Evolutionary conservation across 2,797 vertebrate genomes (phyloP), one percentile per base, ranked within the genome.

Genomic region (Brotogeris chrysoptera): DNA sequence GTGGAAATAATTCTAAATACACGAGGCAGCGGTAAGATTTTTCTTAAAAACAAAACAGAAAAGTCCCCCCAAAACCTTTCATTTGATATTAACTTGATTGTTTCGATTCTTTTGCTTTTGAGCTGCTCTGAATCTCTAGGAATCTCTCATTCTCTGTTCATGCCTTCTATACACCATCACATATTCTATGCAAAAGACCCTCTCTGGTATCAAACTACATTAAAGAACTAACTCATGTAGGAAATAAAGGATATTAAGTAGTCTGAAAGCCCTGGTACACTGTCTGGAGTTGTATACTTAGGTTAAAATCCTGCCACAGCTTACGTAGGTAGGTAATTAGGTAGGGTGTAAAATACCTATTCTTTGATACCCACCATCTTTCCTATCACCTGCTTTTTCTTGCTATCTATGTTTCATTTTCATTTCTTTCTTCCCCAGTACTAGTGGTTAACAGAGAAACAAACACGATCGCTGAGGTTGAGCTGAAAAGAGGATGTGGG

Each of bases 401-500:
- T 64, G 18, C 30, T 27, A 4, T 5, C 60, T 70, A 16, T 24
- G 4, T 81, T 74, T 80, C 65, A 36, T 80, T 57, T 28, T 30
- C 11, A 43, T 59, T 44, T n/a, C 28, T 39, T 32, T 52, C 34
- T 41, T 16, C 41, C 20, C 32, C 23, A 27, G 55, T 4, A 3
- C 47, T 16, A n/a, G 49, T 12, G 39, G 39, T 64, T 73, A 63
- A 30, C 78, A 80, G 57, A 80, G 81, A 49, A 71, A 18, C 0
- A 6, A 77, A 10, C n/a, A 44, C 0, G 0, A 9, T 25, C 1
- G 1, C 78, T 71, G 84, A 74, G 76, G 71, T 3, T 53, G 28
- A 50, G 68, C 69, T 53, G 4, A 38, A n/a, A 69, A 65, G 89
- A 96, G 92, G 92, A 96, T 94, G 95, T 94, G 94, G 94, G 77